phyloP scores from a whole-genome alignment of 2,113 vertebrate species.

The Dendrocopos noguchii region DNA sequence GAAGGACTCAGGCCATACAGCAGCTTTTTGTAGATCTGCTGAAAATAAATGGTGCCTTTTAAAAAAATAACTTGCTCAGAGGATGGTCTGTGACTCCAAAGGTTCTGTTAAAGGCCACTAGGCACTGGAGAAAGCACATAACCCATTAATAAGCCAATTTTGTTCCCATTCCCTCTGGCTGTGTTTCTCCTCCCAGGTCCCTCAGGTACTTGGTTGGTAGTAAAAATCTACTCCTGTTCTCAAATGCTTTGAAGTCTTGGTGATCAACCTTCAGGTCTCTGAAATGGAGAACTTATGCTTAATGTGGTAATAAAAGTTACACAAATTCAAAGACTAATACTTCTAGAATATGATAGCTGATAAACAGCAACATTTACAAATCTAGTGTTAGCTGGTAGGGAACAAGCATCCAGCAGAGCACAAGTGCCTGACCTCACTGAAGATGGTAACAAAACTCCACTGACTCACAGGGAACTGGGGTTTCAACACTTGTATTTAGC shows the following conservation, averaged over 20 bases:
- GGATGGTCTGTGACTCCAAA: neutral
- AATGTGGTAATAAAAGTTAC: neutral
- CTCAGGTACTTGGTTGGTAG: neutral
- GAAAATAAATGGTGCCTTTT: neutral
- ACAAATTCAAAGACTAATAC: neutral
- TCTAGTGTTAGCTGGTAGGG: rapidly evolving
- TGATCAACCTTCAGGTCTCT: neutral
- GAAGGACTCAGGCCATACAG: neutral
- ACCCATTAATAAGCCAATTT: neutral
- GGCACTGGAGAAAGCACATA: neutral
- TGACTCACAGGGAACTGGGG: neutral
- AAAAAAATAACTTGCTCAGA: neutral
- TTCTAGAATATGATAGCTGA: neutral
- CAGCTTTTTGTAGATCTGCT: neutral
- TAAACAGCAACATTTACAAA: neutral
- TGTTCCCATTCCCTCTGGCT: rapidly evolving
- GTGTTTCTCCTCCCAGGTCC: neutral
- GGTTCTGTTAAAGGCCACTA: neutral
- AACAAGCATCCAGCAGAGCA: neutral
- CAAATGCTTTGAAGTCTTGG: neutral
- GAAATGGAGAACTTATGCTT: neutral
- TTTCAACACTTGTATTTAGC: neutral
- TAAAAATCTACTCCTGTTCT: neutral
- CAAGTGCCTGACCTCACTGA: neutral
- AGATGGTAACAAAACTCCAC: neutral